These are phyloP conservation scores for Bubo scandiacus DNA, from an alignment of 2,113 vertebrate species.

Conservation along the genomic window DNA sequence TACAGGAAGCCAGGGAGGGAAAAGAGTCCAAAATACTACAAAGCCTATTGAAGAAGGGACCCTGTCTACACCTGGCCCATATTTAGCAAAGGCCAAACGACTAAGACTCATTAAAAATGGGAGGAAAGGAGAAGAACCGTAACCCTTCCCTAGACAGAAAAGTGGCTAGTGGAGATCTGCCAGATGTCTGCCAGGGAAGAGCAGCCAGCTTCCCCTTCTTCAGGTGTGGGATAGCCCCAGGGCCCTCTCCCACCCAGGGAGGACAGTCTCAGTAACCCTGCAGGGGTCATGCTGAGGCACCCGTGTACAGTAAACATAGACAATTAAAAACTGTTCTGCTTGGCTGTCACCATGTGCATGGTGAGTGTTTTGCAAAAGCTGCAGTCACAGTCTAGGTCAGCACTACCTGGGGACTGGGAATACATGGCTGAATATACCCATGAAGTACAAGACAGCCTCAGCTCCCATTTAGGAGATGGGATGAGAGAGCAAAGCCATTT, in stretches of 20 bases:
- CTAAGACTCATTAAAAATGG: not conserved
- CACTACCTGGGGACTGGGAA: not conserved
- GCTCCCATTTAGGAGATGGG: not conserved
- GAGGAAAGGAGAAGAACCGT: not conserved
- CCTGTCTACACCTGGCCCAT: not conserved
- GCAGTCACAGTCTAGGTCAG: not conserved
- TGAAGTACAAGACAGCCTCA: not conserved
- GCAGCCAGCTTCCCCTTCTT: not conserved
- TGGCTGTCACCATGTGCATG: not conserved
- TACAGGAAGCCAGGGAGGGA: not conserved
- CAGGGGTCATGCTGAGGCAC: rapidly evolving
- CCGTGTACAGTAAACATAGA: rapidly evolving
- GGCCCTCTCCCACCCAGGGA: not conserved
- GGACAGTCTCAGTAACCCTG: not conserved
- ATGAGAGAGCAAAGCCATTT: not conserved
- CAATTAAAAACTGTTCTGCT: not conserved
- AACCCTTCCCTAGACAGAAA: not conserved
- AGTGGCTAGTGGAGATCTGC: not conserved
- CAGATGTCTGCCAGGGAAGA: not conserved
- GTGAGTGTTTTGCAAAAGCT: not conserved
- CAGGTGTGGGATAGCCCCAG: not conserved
- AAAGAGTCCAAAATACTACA: not conserved
- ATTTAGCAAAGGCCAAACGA: not conserved
- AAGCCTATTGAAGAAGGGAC: not conserved
- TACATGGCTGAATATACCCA: not conserved